These are phyloP conservation scores for Labroides dimidiatus DNA, from an alignment of 2,797 vertebrate species.

Conservation along the genomic window DNA sequence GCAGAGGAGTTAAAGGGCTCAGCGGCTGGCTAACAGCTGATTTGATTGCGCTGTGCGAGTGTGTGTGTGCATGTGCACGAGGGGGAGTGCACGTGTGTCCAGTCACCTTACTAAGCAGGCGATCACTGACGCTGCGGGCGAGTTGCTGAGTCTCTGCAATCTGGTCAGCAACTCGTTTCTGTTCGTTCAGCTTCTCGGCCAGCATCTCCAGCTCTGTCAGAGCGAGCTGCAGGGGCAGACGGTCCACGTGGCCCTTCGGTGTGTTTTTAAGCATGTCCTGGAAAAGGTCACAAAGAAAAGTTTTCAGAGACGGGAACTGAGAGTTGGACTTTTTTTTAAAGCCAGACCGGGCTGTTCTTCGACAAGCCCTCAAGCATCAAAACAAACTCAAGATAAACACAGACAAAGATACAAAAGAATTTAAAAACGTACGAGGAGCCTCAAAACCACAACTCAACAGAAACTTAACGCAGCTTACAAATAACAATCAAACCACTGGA, in stretches of 20 bases:
- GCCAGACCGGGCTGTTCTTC: not conserved
- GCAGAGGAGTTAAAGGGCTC: constrained; percentile 34
- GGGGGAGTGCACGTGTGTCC: constrained; percentile 25
- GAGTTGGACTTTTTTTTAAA: not conserved
- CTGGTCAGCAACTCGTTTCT: constrained; percentile 95
- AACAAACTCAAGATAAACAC: not conserved
- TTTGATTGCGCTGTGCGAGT: constrained; percentile 24
- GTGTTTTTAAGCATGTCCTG: constrained; percentile 99
- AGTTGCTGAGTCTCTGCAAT: constrained; percentile 94
- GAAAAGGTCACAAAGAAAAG: constrained; percentile 34
- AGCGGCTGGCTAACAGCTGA: constrained; percentile 41
- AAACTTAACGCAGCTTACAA: too few relatives aligned
- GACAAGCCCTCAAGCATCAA: not conserved
- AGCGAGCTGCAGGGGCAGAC: constrained; percentile 93
- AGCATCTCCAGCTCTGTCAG: constrained; percentile 96
- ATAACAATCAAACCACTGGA: too few relatives aligned
- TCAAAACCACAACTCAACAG: too few relatives aligned
- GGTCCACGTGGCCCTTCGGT: constrained; percentile 91
- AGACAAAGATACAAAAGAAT: not conserved
- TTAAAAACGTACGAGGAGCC: not conserved
- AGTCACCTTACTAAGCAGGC: constrained; percentile 93
- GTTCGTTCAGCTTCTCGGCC: constrained; percentile 96
- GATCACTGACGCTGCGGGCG: constrained; percentile 92
- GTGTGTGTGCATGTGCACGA: not conserved
- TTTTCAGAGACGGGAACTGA: constrained; percentile 3